Percentiles rank a stretch among this genome's conserved stretches.
phyloP scores from a whole-genome alignment of 2,113 vertebrate species.

The Piliocolobus tephrosceles region DNA sequence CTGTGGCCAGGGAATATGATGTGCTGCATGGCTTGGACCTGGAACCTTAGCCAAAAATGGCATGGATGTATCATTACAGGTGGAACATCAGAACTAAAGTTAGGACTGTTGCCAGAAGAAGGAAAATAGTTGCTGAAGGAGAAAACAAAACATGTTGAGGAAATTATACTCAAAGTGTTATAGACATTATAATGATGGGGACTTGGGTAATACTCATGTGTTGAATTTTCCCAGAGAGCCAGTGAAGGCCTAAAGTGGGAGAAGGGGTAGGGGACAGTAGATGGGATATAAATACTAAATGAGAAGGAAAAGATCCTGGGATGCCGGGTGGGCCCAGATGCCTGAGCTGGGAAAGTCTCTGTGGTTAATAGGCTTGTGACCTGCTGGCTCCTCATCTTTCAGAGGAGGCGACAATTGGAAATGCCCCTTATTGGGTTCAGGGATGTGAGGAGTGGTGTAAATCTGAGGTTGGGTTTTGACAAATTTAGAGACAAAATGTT shows the following conservation, averaged over 20 bases:
- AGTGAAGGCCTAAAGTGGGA: not conserved
- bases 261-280: not conserved
- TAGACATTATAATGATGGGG: not conserved
- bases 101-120: not conserved
- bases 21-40: not conserved
- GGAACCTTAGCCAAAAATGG: not conserved
- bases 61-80: not conserved
- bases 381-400: not conserved
- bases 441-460: not conserved
- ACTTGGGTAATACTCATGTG: not conserved
- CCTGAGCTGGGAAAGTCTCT: not conserved
- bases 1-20: not conserved
- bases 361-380: not conserved
- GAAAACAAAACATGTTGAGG: not conserved
- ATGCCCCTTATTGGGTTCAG: not conserved
- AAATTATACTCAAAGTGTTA: not conserved
- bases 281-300: not conserved
- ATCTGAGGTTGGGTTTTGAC: not conserved
- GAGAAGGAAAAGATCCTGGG: not conserved
- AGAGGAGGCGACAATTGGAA: not conserved
- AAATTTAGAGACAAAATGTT: not conserved
- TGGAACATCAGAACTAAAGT: not conserved
- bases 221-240: constrained; percentile 27
- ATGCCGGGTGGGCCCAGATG: not conserved
- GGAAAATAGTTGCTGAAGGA: not conserved